Conservation (phyloP, 2,888 invertebrate genomes). For the Erpobdella octoculata region DNA sequence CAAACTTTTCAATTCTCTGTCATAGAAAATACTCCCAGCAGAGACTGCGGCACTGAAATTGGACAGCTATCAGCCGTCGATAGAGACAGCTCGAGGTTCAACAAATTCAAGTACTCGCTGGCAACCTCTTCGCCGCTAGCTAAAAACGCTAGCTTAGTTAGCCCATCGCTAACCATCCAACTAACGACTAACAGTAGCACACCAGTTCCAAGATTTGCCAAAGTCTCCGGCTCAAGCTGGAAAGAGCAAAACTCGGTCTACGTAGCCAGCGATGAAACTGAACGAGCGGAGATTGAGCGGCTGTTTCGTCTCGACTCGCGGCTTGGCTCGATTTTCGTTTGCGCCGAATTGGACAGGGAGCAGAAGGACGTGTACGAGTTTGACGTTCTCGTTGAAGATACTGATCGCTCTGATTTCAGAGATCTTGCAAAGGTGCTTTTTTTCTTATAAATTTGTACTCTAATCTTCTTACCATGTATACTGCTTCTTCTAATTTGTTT, state of each 20-base stretch:
- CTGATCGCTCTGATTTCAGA: neutral
- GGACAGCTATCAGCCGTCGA: neutral
- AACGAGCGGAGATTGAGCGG: too few relatives aligned
- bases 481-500: neutral
- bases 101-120: constrained; percentile 7
- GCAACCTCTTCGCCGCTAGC: neutral
- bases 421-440: neutral
- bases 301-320: neutral
- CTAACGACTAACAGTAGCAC: too few relatives aligned
- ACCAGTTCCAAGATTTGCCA: too few relatives aligned
- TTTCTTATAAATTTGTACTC: neutral
- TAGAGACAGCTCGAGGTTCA: neutral
- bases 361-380: neutral
- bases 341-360: neutral
- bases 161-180: too few relatives aligned
- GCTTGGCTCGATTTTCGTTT: neutral
- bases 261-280: neutral
- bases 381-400: neutral
- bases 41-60: neutral
- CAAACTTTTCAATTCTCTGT: constrained; percentile 14
- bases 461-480: neutral
- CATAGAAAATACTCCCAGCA: neutral
- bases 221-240: too few relatives aligned
- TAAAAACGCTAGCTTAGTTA: too few relatives aligned
- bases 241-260: neutral